A percentile compares a stretch with the other conserved stretches of the same genome.
Conservation (phyloP, 2,113 vertebrate species). For the Pluvianellus socialis region DNA sequence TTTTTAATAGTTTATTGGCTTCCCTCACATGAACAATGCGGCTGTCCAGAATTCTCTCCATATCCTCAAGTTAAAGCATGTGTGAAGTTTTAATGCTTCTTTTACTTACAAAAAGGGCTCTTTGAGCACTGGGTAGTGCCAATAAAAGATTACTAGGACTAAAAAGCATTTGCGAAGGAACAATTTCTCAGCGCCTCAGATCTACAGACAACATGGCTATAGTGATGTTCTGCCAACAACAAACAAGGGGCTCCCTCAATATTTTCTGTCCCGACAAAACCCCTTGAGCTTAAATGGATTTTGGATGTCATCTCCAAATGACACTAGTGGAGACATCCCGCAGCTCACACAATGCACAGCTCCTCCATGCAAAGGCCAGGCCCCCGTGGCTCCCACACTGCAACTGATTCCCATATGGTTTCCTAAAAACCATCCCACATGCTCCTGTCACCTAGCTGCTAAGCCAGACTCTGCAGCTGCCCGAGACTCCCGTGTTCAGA, state of each 20-base stretch:
- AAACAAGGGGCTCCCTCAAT: not conserved
- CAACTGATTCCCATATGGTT: not conserved
- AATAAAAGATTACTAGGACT: not conserved
- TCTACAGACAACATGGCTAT: not conserved
- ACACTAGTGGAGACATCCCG: not conserved
- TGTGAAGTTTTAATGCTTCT: conserved; percentile 2
- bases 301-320: not conserved
- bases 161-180: not conserved
- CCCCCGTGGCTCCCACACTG: not conserved
- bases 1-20: not conserved
- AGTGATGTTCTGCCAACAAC: not conserved
- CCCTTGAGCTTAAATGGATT: not conserved
- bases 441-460: not conserved
- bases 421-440: not conserved
- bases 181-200: not conserved
- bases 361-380: not conserved
- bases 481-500: not conserved
- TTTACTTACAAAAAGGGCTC: not conserved
- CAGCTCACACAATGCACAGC: not conserved
- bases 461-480: not conserved
- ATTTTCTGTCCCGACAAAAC: conserved; percentile 11
- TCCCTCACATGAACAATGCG: not conserved
- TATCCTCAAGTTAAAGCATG: conserved; percentile 23
- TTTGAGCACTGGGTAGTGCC: not conserved
- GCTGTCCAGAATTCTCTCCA: not conserved